Percentiles rank a stretch among this genome's conserved stretches.
Conservation (phyloP, 2,888 invertebrate species). For the Drosophila cognata region DNA sequence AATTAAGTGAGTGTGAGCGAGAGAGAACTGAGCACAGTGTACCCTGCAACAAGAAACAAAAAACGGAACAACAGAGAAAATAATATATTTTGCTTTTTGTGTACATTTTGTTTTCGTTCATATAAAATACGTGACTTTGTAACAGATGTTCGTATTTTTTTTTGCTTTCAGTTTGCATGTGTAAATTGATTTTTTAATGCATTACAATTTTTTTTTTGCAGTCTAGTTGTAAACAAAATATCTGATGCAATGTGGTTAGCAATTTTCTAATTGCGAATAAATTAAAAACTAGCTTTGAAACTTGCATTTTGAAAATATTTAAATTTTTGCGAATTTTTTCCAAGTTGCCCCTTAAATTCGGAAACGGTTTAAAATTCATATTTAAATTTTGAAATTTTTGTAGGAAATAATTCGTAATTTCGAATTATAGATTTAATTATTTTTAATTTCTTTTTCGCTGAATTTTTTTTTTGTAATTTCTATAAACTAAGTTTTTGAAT, state of each 20-base stretch:
- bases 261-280: neutral
- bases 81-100: conserved; percentile 54
- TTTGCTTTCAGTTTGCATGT: conserved; percentile 25
- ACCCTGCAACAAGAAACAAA: conserved; percentile 46
- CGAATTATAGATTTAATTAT: neutral
- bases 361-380: neutral
- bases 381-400: neutral
- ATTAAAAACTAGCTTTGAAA: neutral
- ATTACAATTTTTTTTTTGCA: conserved; percentile 22
- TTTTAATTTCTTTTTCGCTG: neutral
- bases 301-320: neutral
- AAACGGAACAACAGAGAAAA: conserved; percentile 23
- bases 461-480: conserved; percentile 10
- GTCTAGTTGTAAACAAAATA: conserved; percentile 23
- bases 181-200: conserved; percentile 40
- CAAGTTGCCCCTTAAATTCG: neutral
- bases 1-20: neutral
- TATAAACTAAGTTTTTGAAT: neutral
- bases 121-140: conserved; percentile 64
- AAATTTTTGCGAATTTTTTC: neutral
- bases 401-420: neutral
- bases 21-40: conserved; percentile 31
- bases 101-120: conserved; percentile 23
- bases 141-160: conserved; percentile 33
- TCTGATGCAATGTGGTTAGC: conserved; percentile 3